These are phyloP conservation scores for Thaumatotibia leucotreta DNA, from an alignment of 1,140 invertebrate species.

Conservation along the genomic window DNA sequence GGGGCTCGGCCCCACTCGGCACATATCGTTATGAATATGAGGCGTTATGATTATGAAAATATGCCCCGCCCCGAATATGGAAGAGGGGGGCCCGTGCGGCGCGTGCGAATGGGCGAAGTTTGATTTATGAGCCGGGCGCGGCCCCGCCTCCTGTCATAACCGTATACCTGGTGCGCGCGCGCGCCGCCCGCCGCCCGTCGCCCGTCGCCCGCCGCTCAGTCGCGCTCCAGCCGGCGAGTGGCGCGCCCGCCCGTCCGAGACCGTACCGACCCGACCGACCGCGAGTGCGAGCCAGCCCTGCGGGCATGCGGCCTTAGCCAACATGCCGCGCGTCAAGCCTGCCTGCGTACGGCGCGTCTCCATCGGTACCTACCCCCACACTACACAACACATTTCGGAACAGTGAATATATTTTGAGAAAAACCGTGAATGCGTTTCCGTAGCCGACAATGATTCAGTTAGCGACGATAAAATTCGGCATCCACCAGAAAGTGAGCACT, in stretches of 20 bases:
- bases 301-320: conserved; percentile 53
- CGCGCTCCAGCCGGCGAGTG: conserved; percentile 70
- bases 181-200: conserved; percentile 45
- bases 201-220: conserved; percentile 66
- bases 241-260: conserved; percentile 46
- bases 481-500: conserved; percentile 72
- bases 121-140: conserved; percentile 74
- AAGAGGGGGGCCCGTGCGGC: conserved; percentile 57
- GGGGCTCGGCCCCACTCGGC: conserved; percentile 27
- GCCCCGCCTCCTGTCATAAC: conserved; percentile 76
- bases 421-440: conserved; percentile 22
- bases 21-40: conserved; percentile 75
- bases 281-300: conserved; percentile 39
- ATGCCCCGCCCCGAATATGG: conserved; percentile 77
- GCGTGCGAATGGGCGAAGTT: conserved; percentile 76
- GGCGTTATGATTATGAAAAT: conserved; percentile 78
- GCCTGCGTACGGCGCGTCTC: conserved; percentile 73
- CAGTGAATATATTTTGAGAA: conserved; percentile 28
- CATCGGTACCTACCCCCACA: conserved; percentile 65
- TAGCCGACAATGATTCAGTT: conserved; percentile 77
- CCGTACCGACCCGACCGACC: conserved; percentile 40
- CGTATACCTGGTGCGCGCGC: conserved; percentile 70
- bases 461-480: conserved; percentile 79
- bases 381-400: conserved; percentile 24
- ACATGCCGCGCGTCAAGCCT: conserved; percentile 72